Evolutionary conservation across 2,888 invertebrate genomes (phyloP), one percentile per base, ranked within the genome.

Genomic region (Apoda limacodes): DNA sequence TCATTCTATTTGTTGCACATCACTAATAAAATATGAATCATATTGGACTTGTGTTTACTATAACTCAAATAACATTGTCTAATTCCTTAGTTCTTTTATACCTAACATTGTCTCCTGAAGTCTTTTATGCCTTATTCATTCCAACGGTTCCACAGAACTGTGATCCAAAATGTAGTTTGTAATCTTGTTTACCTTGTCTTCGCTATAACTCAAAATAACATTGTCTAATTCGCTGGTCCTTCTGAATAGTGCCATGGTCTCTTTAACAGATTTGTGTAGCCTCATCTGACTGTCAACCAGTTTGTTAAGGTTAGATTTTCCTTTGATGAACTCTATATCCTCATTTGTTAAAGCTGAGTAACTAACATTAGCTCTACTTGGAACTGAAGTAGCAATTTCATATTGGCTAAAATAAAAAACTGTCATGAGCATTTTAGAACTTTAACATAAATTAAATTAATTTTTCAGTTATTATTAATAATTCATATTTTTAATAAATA

Each of bases 331-430:
- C 42, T 71, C 65, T 28, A 75, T 76, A 32, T 81, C 78, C 48
- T 80, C 76, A 43, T 65, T 65, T 46, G 69, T 55, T 32, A 80
- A 43, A 21, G 60, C 54, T 9, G 70, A 53, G 37, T 74, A 76
- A 13, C 67, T 63, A 40, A 74, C 62, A 37, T 51, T 58, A 28
- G 71, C 60, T 47, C 50, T 55, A 31, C 53, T 59, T 5, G 64
- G 46, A 28, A 62, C 52, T 40, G 61, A 64, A n/a, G 42, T 45
- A 22, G 60, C 57, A 43, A 71, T 60, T 42, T 69, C 59, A 35
- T 60, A 74, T 41, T 75, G 72, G 32, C 76, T 78, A 60, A 19
- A 65, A 66, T n/a, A n/a, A n/a, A n/a, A n/a, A n/a, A n/a, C n/a
- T n/a, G n/a, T n/a, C n/a, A n/a, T n/a, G n/a, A n/a, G n/a, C n/a